A percentile compares a stretch with the other conserved stretches of the same genome.
Conservation (phyloP, 2,797 vertebrate genomes). For the Phoxinus dragarum region DNA sequence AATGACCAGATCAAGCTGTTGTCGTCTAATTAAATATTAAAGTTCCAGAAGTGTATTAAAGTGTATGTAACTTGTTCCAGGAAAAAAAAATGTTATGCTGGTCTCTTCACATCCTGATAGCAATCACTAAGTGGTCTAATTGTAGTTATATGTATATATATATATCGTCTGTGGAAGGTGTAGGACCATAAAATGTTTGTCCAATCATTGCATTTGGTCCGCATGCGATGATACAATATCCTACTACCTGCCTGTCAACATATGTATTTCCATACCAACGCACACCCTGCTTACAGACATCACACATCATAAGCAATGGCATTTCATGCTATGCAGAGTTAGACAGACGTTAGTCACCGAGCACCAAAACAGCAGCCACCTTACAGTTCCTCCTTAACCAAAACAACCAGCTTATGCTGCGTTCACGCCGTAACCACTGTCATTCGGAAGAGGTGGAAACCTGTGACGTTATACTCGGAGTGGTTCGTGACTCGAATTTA, state of each 20-base stretch:
- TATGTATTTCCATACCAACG: background rate
- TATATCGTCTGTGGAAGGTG: too few species aligned
- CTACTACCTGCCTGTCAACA: background rate
- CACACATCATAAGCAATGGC: background rate
- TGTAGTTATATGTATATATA: background rate
- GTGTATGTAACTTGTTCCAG: background rate
- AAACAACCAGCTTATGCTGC: background rate
- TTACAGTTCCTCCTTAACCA: background rate
- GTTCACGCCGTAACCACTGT: background rate
- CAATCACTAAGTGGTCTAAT: background rate
- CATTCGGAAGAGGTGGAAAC: background rate
- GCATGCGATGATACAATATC: too few species aligned
- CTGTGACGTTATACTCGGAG: too few species aligned
- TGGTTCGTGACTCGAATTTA: background rate
- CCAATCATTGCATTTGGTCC: background rate
- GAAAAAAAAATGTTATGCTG: too few species aligned
- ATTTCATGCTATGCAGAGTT: too few species aligned
- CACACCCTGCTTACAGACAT: too few species aligned
- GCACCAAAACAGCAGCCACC: background rate
- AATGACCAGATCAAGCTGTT: background rate
- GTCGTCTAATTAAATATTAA: background rate
- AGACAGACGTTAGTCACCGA: too few species aligned
- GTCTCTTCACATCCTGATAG: background rate
- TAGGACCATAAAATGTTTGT: too few species aligned
- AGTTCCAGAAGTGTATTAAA: background rate